Conservation (phyloP, 2,888 invertebrate genomes). For the Tiphia femorata region DNA sequence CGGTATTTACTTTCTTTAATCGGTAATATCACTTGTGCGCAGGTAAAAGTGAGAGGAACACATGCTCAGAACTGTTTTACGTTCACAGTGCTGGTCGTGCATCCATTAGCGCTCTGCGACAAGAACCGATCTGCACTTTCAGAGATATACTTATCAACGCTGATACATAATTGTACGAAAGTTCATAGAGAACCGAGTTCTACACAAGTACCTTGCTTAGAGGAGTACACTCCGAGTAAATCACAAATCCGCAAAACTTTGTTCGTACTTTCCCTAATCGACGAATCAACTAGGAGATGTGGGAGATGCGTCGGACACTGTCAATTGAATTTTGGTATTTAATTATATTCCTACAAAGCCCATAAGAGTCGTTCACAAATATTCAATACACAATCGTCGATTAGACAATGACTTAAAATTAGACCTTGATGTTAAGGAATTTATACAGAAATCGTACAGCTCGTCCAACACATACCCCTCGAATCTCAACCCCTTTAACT, state of each 20-base stretch:
- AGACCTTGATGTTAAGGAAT: no score
- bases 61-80: no score
- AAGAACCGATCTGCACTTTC: no score
- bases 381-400: background rate
- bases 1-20: conserved; percentile 32
- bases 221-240: background rate
- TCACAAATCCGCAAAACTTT: conserved; percentile 15
- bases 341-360: background rate
- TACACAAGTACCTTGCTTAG: background rate
- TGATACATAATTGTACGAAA: no score
- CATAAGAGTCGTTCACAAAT: background rate
- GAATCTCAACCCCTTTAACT: conserved; percentile 1
- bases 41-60: conserved; percentile 18
- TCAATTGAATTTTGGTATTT: background rate
- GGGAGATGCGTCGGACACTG: background rate
- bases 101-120: no score
- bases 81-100: no score
- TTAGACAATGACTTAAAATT: background rate
- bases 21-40: conserved; percentile 27
- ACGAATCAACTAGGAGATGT: background rate
- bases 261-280: conserved; percentile 20
- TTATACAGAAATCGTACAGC: conserved; percentile 15
- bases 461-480: conserved; percentile 29
- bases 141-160: no score
- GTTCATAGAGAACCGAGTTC: no score